Evolutionary conservation across 2,797 vertebrate species (phyloP).

Genomic region (Acipenser oxyrinchus): DNA sequence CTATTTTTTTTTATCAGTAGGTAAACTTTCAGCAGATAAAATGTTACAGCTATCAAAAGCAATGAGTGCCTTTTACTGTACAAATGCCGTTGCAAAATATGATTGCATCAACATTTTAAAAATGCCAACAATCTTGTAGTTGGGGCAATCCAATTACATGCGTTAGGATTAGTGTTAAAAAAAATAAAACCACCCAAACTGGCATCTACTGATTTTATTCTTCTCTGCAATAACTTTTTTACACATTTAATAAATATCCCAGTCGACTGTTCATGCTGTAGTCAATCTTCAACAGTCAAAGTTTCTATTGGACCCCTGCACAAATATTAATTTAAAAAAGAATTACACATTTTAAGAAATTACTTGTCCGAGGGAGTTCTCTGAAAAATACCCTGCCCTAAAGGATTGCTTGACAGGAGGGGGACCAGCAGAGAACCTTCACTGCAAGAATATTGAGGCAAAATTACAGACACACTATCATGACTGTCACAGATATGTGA

Average conservation of each 20-base stretch:
- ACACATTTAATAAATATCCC: too few species aligned
- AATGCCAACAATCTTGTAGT: conserved; percentile 2
- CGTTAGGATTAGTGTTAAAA: background rate
- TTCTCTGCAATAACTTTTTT: too few species aligned
- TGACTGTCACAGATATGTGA: conserved; percentile 1
- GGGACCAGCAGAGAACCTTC: background rate
- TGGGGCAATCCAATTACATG: background rate
- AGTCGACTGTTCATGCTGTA: too few species aligned
- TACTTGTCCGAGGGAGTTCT: too few species aligned
- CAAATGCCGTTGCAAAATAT: background rate
- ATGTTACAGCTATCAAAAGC: background rate
- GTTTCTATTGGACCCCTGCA: background rate
- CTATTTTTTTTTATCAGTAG: background rate
- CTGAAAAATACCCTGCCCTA: background rate
- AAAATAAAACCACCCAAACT: background rate
- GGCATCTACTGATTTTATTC: background rate
- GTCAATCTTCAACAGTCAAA: too few species aligned
- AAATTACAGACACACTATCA: background rate
- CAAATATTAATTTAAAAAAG: too few species aligned
- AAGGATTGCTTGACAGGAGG: background rate
- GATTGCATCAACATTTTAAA: background rate
- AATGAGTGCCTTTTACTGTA: background rate
- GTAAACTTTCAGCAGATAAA: background rate
- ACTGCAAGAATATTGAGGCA: background rate
- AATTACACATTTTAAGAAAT: too few species aligned